Base-by-base conservation (phyloP, 2,888 invertebrate genomes). In the Leptogaster cylindrica region DNA sequence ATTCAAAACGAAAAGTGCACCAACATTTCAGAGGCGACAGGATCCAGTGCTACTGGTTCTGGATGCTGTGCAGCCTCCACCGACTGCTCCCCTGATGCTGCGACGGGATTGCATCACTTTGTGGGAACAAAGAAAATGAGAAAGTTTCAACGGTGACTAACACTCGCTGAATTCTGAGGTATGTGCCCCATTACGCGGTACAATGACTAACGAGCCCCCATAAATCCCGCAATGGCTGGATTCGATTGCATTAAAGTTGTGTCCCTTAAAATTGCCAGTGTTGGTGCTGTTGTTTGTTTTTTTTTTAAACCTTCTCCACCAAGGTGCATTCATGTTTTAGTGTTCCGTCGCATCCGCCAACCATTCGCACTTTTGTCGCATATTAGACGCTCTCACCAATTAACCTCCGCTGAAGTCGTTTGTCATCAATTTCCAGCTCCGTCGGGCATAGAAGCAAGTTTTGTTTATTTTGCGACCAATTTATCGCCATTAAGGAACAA, bases 381-480 rank as follows among this genome's bases (percentile, higher is more conserved):
- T 14, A 36, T 36, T 36, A 31, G n/a, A 18, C 51, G 8, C 52
- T 33, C 20, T 52, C 52, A 16, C 33, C 52, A 28, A 33, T 31
- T 31, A 52, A 28, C 52, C 18, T 18, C 12, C 27, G 31, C n/a
- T 27, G 28, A 14, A 51, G 33, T 31, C 52, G 31, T 52, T 52
- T 52, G 52, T 52, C 52, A 31, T 16, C 52, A 52, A 52, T 52
- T 52, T 52, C 10, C n/a, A n/a, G n/a, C n/a, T n/a, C n/a, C n/a
- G n/a, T n/a, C n/a, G n/a, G n/a, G 31, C 18, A 52, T 10, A 16
- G 3, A 8, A 33, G 33, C 28, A 52, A 33, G 18, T 52, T n/a
- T 52, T 33, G 52, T 52, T 63, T 63, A 44, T 63, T 63, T 63
- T 63, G 46, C 63, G 36, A 27, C 46, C 63, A 63, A 63, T 63